phyloP scores from a whole-genome alignment of 2,888 invertebrate genomes.

The Globia sparganii region DNA sequence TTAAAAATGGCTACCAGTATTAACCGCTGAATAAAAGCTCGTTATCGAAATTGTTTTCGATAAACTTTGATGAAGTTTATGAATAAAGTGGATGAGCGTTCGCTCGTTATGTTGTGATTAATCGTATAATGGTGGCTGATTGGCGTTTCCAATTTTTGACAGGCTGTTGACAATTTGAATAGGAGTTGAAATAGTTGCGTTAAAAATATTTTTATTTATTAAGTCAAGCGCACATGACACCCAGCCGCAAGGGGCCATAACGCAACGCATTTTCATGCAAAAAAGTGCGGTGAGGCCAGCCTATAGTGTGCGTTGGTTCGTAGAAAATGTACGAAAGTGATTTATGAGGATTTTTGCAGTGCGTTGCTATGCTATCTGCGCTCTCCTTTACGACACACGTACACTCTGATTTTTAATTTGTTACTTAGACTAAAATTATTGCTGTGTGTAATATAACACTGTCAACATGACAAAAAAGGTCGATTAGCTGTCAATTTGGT shows the following conservation, averaged over 20 bases:
- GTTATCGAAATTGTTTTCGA: slow-evolving; percentile 82
- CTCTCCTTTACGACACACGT: background rate
- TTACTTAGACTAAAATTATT: too few relatives aligned
- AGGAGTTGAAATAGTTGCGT: background rate
- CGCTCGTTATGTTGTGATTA: slow-evolving; percentile 71
- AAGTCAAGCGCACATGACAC: background rate
- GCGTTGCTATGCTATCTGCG: background rate
- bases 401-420: background rate
- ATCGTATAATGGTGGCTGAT: slow-evolving; percentile 63
- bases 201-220: background rate
- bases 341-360: background rate
- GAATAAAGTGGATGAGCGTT: slow-evolving; percentile 70
- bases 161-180: slow-evolving; percentile 49
- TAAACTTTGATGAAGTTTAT: slow-evolving; percentile 73
- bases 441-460: too few relatives aligned
- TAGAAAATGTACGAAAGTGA: background rate
- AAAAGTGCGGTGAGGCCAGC: background rate
- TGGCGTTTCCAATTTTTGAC: slow-evolving; percentile 47
- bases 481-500: background rate
- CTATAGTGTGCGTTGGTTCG: background rate
- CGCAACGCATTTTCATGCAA: background rate
- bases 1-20: slow-evolving; percentile 81
- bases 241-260: background rate
- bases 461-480: too few relatives aligned
- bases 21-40: slow-evolving; percentile 77